Evolutionary conservation across 2,888 invertebrate species (phyloP).

Genomic region (Caenorhabditis imperialis): DNA sequence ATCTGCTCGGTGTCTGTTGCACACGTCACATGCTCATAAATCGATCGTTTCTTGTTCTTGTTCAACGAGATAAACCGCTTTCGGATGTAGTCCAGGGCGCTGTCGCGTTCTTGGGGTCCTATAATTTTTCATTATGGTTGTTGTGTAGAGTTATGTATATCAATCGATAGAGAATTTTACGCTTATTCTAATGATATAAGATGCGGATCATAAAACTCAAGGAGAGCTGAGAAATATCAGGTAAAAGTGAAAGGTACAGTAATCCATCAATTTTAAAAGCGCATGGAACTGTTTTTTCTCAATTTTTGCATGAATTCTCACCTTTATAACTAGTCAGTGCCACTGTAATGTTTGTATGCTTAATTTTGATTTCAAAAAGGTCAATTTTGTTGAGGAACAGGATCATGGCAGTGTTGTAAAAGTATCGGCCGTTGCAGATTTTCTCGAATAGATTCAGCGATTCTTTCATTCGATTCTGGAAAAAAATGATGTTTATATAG

Average conservation of each 20-base stretch:
- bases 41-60: constrained; percentile 61
- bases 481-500: too few relatives aligned
- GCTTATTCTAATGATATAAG: too few relatives aligned
- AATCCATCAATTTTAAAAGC: too few relatives aligned
- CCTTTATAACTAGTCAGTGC: constrained; percentile 68
- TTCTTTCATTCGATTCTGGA: constrained; percentile 69
- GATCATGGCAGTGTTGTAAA: constrained; percentile 66
- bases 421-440: constrained; percentile 67
- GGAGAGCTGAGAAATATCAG: too few relatives aligned
- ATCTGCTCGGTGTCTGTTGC: constrained; percentile 68
- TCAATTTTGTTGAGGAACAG: constrained; percentile 70
- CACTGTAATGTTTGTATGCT: constrained; percentile 63
- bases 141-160: too few relatives aligned
- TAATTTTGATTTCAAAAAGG: constrained; percentile 65
- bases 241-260: too few relatives aligned
- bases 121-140: too few relatives aligned
- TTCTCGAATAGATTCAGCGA: constrained; percentile 66
- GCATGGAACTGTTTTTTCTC: too few relatives aligned
- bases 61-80: constrained; percentile 61
- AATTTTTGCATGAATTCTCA: constrained; percentile 4
- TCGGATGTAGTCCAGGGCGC: constrained; percentile 62
- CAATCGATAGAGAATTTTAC: too few relatives aligned
- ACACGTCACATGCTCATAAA: constrained; percentile 67
- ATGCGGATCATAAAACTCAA: too few relatives aligned
- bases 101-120: constrained; percentile 62